Conservation (phyloP, 30 jellyfish, hydroid and myxozoan genomes). For the Turritopsis dohrnii region DNA sequence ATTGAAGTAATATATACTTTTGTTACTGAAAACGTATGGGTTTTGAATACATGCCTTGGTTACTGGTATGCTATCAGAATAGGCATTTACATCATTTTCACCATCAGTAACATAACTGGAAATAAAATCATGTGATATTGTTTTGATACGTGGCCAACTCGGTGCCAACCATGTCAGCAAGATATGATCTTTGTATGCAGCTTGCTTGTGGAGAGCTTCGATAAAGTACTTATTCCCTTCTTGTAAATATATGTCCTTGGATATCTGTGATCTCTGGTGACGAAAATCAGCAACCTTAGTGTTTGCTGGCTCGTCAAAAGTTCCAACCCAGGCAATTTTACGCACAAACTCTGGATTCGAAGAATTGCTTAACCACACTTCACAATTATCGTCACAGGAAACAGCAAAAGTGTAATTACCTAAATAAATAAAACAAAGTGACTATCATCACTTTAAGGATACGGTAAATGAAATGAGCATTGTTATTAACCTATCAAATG, state of each 20-base stretch:
- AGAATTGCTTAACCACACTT: conserved; percentile 82
- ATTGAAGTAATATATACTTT: conserved; percentile 26
- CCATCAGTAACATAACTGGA: conserved; percentile 64
- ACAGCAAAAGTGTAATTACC: conserved; percentile 72
- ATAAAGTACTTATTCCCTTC: conserved; percentile 48
- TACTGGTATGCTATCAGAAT: conserved; percentile 66
- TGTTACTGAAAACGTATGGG: conserved; percentile 35
- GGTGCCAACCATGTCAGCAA: conserved; percentile 92
- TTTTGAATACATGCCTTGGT: conserved; percentile 68
- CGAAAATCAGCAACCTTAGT: conserved; percentile 50
- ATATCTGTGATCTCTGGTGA: conserved; percentile 40
- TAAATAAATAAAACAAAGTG: background rate
- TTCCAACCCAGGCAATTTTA: conserved; percentile 74
- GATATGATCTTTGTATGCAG: conserved; percentile 57
- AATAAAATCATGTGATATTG: conserved; percentile 31
- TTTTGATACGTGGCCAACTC: conserved; percentile 36
- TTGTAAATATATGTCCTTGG: conserved; percentile 35
- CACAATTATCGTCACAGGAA: conserved; percentile 87
- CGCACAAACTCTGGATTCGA: conserved; percentile 32
- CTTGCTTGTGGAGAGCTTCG: conserved; percentile 80
- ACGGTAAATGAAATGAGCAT: background rate
- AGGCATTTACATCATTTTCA: conserved; percentile 58
- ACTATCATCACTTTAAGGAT: background rate
- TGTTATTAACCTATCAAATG: background rate
- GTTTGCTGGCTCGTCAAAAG: conserved; percentile 36